A percentile compares a stretch with the other conserved stretches of the same genome.
phyloP scores from a whole-genome alignment of 1,140 invertebrate genomes.

The Mercenaria mercenaria region DNA sequence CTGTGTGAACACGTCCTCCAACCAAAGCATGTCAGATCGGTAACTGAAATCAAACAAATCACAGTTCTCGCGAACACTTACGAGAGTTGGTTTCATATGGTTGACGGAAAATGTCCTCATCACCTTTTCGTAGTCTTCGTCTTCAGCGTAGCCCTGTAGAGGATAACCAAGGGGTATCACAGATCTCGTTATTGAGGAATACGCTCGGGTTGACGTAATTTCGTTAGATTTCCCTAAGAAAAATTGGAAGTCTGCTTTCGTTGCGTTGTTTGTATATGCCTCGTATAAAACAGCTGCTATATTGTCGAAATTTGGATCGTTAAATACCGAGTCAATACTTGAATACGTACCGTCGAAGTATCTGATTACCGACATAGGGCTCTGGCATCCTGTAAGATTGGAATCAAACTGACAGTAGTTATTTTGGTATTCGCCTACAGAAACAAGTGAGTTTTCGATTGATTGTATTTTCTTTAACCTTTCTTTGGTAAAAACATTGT shows the following conservation, averaged over 20 bases:
- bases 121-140: constrained; percentile 10
- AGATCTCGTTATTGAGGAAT: constrained; percentile 39
- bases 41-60: constrained; percentile 50
- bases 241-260: constrained; percentile 45
- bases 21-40: constrained; percentile 38
- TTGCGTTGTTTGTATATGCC: constrained; percentile 56
- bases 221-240: constrained; percentile 60
- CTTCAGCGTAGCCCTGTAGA: constrained; percentile 5
- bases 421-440: constrained; percentile 40
- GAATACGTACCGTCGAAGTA: constrained; percentile 72
- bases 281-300: constrained; percentile 61
- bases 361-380: constrained; percentile 61
- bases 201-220: constrained; percentile 26
- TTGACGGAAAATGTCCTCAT: not conserved
- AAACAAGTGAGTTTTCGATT: constrained; percentile 63
- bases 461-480: constrained; percentile 58
- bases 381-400: constrained; percentile 35
- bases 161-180: constrained; percentile 39
- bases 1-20: constrained; percentile 58
- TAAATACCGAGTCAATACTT: constrained; percentile 59
- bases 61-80: not conserved
- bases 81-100: constrained; percentile 35
- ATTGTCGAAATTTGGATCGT: constrained; percentile 69
- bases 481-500: constrained; percentile 67
- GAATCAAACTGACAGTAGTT: constrained; percentile 64